Conservation (phyloP, 1,140 invertebrate genomes). For the Cydia strobilella region DNA sequence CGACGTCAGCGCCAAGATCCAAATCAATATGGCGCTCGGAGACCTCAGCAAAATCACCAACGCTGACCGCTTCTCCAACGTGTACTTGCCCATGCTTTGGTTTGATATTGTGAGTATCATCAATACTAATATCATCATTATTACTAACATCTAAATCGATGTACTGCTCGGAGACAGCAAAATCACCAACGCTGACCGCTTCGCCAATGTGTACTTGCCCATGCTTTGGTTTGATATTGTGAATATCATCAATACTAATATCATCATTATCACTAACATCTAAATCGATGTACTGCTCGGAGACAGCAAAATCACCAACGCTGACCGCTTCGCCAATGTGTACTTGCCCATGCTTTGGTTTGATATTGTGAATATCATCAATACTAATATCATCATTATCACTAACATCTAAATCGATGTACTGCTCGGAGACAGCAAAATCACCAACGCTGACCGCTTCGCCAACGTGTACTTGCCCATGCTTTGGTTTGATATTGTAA, state of each 20-base stretch:
- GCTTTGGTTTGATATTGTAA: constrained; percentile 92
- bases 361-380: constrained; percentile 87
- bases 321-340: constrained; percentile 84
- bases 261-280: constrained; percentile 74
- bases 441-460: constrained; percentile 83
- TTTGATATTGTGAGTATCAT: constrained; percentile 88
- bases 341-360: constrained; percentile 89
- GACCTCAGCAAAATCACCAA: constrained; percentile 83
- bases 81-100: constrained; percentile 88
- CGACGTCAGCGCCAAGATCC: constrained; percentile 87
- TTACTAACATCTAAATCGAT: constrained; percentile 87
- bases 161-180: constrained; percentile 85
- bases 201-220: constrained; percentile 85
- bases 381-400: not conserved
- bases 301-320: constrained; percentile 82
- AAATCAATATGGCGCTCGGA: constrained; percentile 91
- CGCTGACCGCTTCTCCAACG: constrained; percentile 83
- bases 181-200: constrained; percentile 83
- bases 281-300: constrained; percentile 92
- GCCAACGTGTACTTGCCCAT: constrained; percentile 86
- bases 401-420: constrained; percentile 90
- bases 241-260: constrained; percentile 66
- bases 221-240: constrained; percentile 92
- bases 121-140: not conserved
- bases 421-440: constrained; percentile 83